Evolutionary conservation across 2,888 invertebrate species (phyloP).

Genomic region (Napeogenes inachia): DNA sequence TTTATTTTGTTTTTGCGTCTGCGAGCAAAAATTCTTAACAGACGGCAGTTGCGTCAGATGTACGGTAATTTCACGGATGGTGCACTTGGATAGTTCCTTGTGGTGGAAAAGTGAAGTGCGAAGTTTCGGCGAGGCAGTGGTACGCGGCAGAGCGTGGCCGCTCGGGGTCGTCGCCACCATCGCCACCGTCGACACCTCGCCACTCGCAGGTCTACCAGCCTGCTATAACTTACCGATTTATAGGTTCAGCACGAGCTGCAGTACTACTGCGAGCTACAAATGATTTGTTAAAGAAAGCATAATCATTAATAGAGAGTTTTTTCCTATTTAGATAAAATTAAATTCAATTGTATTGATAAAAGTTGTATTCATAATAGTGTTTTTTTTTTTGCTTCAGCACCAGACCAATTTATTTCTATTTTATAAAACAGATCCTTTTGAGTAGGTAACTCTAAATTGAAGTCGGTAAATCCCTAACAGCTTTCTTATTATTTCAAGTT

Average conservation of each 20-base stretch:
- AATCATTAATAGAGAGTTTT: no score
- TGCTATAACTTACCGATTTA: not conserved
- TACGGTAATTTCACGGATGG: constrained; percentile 72
- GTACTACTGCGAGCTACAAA: no score
- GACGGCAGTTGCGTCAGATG: constrained; percentile 61
- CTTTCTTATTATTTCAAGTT: not conserved
- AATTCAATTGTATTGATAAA: no score
- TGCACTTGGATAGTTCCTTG: constrained; percentile 60
- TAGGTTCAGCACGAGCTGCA: no score
- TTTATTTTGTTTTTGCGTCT: constrained; percentile 23
- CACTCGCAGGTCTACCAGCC: constrained; percentile 8
- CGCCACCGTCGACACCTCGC: constrained; percentile 19
- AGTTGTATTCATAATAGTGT: no score
- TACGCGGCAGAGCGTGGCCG: constrained; percentile 50
- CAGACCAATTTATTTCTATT: no score
- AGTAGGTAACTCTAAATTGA: no score
- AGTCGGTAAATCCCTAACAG: no score
- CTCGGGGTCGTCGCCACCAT: constrained; percentile 62
- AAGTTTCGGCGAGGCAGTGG: constrained; percentile 70
- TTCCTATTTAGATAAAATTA: no score
- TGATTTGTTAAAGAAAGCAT: no score
- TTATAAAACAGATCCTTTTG: no score
- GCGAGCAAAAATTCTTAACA: constrained; percentile 34
- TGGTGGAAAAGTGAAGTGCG: constrained; percentile 73
- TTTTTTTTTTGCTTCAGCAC: no score